These are phyloP conservation scores for Dendronephthya gigantea DNA, from an alignment of 64 coral and sea anemone species.

Conservation along the genomic window DNA sequence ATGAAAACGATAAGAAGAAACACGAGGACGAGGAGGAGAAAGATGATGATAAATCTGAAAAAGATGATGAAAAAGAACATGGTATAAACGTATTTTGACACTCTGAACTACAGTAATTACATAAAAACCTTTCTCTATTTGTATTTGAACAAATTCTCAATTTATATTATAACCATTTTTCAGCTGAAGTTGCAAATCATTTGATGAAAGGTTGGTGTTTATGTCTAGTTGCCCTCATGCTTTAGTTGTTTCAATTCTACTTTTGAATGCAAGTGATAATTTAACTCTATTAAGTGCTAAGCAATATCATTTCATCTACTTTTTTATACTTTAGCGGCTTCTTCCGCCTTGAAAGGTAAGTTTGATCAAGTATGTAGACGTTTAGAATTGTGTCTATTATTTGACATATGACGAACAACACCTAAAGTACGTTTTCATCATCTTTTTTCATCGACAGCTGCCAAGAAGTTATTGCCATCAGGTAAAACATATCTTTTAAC, in stretches of 20 bases:
- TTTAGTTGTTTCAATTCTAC: not conserved
- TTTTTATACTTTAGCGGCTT: conserved; percentile 56
- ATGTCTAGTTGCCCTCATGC: not conserved
- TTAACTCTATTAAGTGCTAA: not conserved
- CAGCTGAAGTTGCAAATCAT: conserved; percentile 87
- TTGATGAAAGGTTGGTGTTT: conserved; percentile 96
- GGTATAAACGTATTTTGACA: no score
- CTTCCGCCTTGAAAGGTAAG: conserved; percentile 88
- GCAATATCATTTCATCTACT: not conserved
- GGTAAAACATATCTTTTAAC: not conserved
- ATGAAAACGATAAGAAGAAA: conserved; percentile 24
- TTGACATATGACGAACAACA: not conserved
- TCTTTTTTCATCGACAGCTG: conserved; percentile 51
- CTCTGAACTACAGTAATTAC: not conserved
- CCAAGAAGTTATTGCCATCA: conserved; percentile 79
- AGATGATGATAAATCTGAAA: not conserved
- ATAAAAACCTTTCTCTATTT: no score
- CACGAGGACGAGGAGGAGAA: conserved; percentile 22
- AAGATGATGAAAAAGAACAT: not conserved
- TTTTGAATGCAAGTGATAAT: not conserved
- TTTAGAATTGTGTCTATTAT: not conserved
- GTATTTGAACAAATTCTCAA: not conserved
- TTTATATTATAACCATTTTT: not conserved
- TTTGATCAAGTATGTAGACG: not conserved
- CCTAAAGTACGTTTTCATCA: not conserved